A percentile compares a stretch with the other conserved stretches of the same genome.
Conservation (phyloP, 2,113 vertebrate genomes). For the Toxotes jaculatrix region DNA sequence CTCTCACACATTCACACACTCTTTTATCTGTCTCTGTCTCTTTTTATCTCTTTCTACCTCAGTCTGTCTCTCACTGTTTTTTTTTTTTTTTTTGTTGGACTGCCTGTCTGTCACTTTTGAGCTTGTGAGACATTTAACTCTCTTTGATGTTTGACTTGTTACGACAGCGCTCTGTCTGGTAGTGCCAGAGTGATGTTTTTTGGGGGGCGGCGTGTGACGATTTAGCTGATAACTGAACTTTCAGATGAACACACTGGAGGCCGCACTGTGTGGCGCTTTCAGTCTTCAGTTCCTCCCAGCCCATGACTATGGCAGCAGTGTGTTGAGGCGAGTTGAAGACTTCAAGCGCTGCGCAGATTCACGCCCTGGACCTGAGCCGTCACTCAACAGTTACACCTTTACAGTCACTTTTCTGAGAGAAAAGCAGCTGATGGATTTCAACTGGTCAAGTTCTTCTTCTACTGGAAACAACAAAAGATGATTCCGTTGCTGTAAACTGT, state of each 20-base stretch:
- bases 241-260: not conserved
- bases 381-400: not conserved
- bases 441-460: not conserved
- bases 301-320: constrained; percentile 81
- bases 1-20: constrained; percentile 1
- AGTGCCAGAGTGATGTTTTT: not conserved
- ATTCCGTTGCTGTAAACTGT: not conserved
- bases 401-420: no score
- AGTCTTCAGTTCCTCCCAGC: constrained; percentile 90
- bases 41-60: constrained; percentile 42
- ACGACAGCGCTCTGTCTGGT: not conserved
- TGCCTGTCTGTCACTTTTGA: constrained; percentile 37
- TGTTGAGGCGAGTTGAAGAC: constrained; percentile 89
- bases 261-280: constrained; percentile 85
- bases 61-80: constrained; percentile 9
- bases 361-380: constrained; percentile 36
- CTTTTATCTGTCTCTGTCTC: constrained; percentile 37
- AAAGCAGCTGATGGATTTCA: not conserved
- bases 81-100: not conserved
- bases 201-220: not conserved
- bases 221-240: constrained; percentile 28
- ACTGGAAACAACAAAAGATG: not conserved
- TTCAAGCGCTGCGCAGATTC: constrained; percentile 86
- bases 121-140: constrained; percentile 54
- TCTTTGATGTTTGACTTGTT: constrained; percentile 53